Evolutionary conservation across 37 sponge, comb jelly and placozoan species (phyloP), one percentile per base, ranked within the genome.

Genomic region (Lycopodina hypogea): DNA sequence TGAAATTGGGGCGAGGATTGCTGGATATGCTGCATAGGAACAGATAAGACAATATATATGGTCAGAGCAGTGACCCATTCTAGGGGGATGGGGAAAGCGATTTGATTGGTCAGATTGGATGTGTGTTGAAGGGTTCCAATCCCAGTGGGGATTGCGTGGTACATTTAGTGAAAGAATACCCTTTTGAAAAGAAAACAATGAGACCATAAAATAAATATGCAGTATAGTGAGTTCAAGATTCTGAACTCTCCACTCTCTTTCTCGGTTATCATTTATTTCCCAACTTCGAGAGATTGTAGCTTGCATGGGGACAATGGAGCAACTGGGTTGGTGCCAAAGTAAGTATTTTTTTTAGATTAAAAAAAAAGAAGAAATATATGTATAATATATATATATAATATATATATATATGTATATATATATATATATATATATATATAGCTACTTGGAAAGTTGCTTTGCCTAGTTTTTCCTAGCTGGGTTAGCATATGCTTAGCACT

Each of bases 301-400:
- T 74, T 98, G 77, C 99, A 98, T 69, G 99, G n/a, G 99, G 99
- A 81, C 99, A 98, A 73, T 98, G 99, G 79, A 96, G 99, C 69
- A 98, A 98, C 95, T 96, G 96, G 70, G 96, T 98, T 78, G 99
- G 99, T 56, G 96, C 99, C 80, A 98, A 98, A 87, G 93, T 96
- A 52, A 78, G 89, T 56, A n/a, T n/a, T 51, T 1, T 56, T 22
- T 41, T 34, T 7, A 7, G n/a, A n/a, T n/a, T n/a, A n/a, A 37
- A 68, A 12, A 68, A 68, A 12, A 12, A n/a, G n/a, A n/a, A n/a
- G n/a, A n/a, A n/a, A n/a, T n/a, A n/a, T n/a, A n/a, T n/a, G n/a
- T n/a, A n/a, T n/a, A n/a, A n/a, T n/a, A n/a, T n/a, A n/a, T n/a
- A n/a, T n/a, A n/a, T n/a, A n/a, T n/a, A n/a, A n/a, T n/a, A n/a